These are phyloP conservation scores for Sander vitreus DNA, from an alignment of 2,113 vertebrate species.

Conservation along the genomic window DNA sequence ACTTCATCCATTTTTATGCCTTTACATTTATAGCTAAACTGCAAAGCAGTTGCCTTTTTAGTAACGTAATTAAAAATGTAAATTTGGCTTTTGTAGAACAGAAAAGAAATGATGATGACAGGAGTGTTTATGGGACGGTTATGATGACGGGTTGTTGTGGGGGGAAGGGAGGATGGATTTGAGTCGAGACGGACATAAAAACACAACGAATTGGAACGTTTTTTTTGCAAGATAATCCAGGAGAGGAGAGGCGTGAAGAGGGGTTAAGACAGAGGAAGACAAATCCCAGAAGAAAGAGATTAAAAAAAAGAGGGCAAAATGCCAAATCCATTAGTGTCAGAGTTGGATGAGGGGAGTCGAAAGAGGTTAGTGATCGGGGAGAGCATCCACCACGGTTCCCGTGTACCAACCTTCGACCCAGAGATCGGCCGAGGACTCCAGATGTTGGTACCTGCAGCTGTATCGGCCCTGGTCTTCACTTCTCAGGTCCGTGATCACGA, in stretches of 20 bases:
- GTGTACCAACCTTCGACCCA: conserved; percentile 90
- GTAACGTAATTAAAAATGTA: too few species aligned
- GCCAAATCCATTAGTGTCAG: conserved; percentile 57
- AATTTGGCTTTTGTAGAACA: too few species aligned
- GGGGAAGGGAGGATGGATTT: conserved; percentile 7
- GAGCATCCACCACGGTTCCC: conserved; percentile 51
- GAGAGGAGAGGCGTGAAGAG: conserved; percentile 39
- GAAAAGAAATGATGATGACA: too few species aligned
- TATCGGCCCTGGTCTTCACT: conserved; percentile 94
- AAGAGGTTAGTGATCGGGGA: conserved; percentile 83
- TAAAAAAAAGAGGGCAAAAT: conserved; percentile 52
- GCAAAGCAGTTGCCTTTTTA: too few species aligned
- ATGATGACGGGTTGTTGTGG: too few species aligned
- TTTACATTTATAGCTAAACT: too few species aligned
- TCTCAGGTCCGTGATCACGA: conserved; percentile 91
- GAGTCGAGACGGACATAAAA: conserved; percentile 37
- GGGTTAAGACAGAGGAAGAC: conserved; percentile 51
- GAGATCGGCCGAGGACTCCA: conserved; percentile 93
- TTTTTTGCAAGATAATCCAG: conserved; percentile 33
- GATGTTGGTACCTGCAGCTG: conserved; percentile 89
- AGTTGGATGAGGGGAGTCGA: conserved; percentile 33
- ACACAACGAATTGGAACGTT: conserved; percentile 30
- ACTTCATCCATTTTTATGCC: too few species aligned
- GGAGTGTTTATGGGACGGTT: too few species aligned
- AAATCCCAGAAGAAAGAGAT: conserved; percentile 50